Conservation (phyloP, 1,140 invertebrate species). For the Propsilocerus akamusi region DNA sequence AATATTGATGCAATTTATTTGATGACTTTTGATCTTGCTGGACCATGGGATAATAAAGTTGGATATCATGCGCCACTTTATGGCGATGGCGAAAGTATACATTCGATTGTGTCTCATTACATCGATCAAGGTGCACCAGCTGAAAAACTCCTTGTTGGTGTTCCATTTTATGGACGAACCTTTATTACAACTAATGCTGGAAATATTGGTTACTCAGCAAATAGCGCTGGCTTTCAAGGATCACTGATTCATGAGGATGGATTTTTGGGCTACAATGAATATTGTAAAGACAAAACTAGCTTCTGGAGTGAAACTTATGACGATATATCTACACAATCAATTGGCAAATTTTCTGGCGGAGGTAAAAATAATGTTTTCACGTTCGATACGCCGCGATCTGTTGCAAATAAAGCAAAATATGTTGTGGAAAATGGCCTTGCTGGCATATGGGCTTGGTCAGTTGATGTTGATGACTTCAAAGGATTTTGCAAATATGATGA, state of each 20-base stretch:
- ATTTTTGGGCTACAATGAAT: slow-evolving; percentile 56
- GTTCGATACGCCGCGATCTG: neutral
- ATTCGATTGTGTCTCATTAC: slow-evolving; percentile 37
- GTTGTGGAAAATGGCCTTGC: slow-evolving; percentile 4
- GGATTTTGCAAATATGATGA: neutral
- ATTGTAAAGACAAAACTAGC: slow-evolving; percentile 11
- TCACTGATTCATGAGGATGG: slow-evolving; percentile 41
- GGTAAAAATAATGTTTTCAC: neutral
- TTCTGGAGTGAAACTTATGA: neutral
- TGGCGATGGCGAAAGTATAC: slow-evolving; percentile 16
- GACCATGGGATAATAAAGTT: slow-evolving; percentile 40
- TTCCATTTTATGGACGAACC: slow-evolving; percentile 45
- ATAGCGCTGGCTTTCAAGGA: slow-evolving; percentile 30
- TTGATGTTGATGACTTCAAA: slow-evolving; percentile 7
- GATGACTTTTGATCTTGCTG: slow-evolving; percentile 57
- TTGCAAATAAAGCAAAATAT: slow-evolving; percentile 5
- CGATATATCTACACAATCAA: neutral
- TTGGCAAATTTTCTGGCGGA: neutral
- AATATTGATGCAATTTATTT: slow-evolving; percentile 48
- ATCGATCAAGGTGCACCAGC: slow-evolving; percentile 32
- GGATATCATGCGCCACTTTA: slow-evolving; percentile 36
- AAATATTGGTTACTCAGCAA: slow-evolving; percentile 20
- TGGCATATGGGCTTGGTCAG: slow-evolving; percentile 7
- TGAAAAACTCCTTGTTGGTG: slow-evolving; percentile 43
- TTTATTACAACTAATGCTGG: slow-evolving; percentile 5